Conservation (phyloP, 1,140 invertebrate species). For the Proales similis region DNA sequence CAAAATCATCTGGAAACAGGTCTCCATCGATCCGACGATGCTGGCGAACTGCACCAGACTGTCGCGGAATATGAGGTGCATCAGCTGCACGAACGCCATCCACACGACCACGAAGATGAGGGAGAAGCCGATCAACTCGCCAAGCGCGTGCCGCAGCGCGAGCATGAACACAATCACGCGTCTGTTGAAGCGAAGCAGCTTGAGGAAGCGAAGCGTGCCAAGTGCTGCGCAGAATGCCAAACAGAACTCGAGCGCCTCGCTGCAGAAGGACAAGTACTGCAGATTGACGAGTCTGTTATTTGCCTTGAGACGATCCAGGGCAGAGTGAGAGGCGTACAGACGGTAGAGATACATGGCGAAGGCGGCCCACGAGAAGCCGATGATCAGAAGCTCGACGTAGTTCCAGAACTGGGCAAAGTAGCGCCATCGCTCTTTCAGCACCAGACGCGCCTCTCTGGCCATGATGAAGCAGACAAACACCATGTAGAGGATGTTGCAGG, state of each 20-base stretch:
- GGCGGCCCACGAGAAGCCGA: slow-evolving; percentile 48
- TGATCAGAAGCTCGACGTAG: slow-evolving; percentile 51
- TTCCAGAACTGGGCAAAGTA: slow-evolving; percentile 55
- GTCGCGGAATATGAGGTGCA: slow-evolving; percentile 55
- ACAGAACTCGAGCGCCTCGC: slow-evolving; percentile 54
- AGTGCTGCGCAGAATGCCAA: slow-evolving; percentile 56
- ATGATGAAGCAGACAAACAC: slow-evolving; percentile 56
- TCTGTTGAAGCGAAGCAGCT: slow-evolving; percentile 56
- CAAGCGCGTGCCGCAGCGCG: slow-evolving; percentile 46
- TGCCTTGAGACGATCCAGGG: slow-evolving; percentile 53
- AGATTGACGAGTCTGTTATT: slow-evolving; percentile 54
- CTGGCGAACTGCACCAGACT: slow-evolving; percentile 11
- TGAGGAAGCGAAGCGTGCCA: slow-evolving; percentile 56
- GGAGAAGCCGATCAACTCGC: slow-evolving; percentile 49
- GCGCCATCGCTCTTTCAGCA: slow-evolving; percentile 41
- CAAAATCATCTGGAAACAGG: slow-evolving; percentile 35
- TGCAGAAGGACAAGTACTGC: slow-evolving; percentile 54
- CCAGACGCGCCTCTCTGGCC: slow-evolving; percentile 47
- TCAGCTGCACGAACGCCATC: slow-evolving; percentile 52
- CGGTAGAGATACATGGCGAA: slow-evolving; percentile 53
- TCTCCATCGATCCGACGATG: slow-evolving; percentile 18
- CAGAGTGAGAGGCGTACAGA: slow-evolving; percentile 45
- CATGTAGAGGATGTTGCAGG: slow-evolving; percentile 50
- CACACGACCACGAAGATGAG: slow-evolving; percentile 52
- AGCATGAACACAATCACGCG: slow-evolving; percentile 46